A percentile compares a stretch with the other conserved stretches of the same genome.
These are phyloP conservation scores for Lonchura striata DNA, from an alignment of 2,113 vertebrate genomes.

Conservation along the genomic window DNA sequence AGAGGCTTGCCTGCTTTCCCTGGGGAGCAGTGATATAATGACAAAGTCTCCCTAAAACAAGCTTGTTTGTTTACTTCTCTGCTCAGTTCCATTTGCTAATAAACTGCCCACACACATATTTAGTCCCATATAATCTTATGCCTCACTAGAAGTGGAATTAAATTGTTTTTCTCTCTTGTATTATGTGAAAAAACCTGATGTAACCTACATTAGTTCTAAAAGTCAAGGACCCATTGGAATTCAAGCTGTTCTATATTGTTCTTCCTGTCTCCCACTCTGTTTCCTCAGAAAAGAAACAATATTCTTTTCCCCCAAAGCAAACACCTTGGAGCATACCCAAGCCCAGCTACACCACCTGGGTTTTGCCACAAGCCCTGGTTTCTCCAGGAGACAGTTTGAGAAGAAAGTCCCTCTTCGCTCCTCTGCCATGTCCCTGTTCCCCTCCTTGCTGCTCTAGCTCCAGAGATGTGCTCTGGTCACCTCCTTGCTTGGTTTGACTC, in stretches of 20 bases:
- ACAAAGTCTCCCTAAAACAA: conserved; percentile 18
- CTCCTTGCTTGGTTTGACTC: neutral
- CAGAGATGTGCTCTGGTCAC: neutral
- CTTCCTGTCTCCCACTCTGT: neutral
- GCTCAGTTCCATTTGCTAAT: conserved; percentile 43
- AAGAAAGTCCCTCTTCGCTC: fast-evolving
- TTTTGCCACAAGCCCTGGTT: neutral
- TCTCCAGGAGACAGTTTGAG: neutral
- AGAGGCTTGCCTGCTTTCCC: neutral
- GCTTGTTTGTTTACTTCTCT: conserved; percentile 53
- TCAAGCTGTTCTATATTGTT: neutral
- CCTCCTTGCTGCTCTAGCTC: neutral
- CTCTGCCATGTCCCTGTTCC: neutral
- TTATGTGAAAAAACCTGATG: neutral
- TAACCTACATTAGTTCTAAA: neutral
- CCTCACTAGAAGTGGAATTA: neutral
- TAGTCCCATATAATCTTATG: conserved; percentile 23
- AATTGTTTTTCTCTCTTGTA: neutral
- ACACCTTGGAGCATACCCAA: neutral
- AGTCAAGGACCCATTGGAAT: neutral
- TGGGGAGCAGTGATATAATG: neutral
- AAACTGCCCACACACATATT: conserved; percentile 44
- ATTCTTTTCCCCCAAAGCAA: neutral
- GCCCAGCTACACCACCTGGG: neutral
- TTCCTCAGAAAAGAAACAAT: neutral